A percentile compares a stretch with the other conserved stretches of the same genome.
These are phyloP conservation scores for Paramormyrops kingsleyae DNA, from an alignment of 2,113 vertebrate species.

Conservation along the genomic window DNA sequence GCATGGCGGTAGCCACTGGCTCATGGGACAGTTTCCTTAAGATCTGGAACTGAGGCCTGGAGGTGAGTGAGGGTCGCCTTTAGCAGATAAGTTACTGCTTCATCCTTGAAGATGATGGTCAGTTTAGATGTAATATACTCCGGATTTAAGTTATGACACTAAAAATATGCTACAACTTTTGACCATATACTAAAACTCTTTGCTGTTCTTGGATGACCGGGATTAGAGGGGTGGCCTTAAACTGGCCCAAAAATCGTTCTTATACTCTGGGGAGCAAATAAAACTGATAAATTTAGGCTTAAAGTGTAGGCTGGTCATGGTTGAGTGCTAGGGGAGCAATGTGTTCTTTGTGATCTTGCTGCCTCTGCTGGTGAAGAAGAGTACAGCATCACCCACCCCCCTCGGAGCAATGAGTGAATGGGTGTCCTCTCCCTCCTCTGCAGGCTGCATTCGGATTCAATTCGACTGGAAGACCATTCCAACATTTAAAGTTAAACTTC, in stretches of 20 bases:
- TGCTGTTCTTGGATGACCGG: background rate
- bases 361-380: background rate
- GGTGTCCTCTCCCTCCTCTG: slow-evolving; percentile 22
- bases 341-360: background rate
- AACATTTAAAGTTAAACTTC: slow-evolving; percentile 76
- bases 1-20: slow-evolving; percentile 98
- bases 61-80: slow-evolving; percentile 49
- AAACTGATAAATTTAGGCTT: background rate
- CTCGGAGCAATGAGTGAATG: background rate
- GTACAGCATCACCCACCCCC: background rate
- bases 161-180: background rate
- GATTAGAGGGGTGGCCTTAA: background rate
- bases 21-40: slow-evolving; percentile 99
- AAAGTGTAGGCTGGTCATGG: background rate
- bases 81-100: background rate
- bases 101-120: background rate
- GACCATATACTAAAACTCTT: background rate
- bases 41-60: slow-evolving; percentile 96
- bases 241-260: background rate
- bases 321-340: background rate
- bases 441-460: slow-evolving; percentile 73
- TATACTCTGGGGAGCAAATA: background rate
- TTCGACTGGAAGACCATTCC: slow-evolving; percentile 94
- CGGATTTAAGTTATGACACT: background rate
- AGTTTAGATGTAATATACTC: background rate